phyloP scores from a whole-genome alignment of 2,113 vertebrate genomes.

The Rhineura floridana region DNA sequence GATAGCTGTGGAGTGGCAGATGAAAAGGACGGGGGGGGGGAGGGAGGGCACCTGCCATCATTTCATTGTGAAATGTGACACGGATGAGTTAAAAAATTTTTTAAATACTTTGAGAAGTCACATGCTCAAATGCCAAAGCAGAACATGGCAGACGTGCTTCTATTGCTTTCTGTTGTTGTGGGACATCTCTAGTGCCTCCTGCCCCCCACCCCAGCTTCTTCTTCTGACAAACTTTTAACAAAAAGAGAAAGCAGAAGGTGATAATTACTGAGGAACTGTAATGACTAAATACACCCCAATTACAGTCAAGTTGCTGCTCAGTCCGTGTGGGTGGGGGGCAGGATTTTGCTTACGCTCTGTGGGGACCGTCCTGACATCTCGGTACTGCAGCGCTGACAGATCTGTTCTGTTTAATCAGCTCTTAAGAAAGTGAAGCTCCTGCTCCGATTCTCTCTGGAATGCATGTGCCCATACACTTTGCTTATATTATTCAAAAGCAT shows the following conservation, averaged over 20 bases:
- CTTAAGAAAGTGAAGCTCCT: fast-evolving
- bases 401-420: fast-evolving
- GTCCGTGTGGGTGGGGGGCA: constrained; percentile 3
- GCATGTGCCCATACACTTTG: neutral
- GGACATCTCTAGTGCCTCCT: neutral
- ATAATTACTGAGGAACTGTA: constrained; percentile 40
- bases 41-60: neutral
- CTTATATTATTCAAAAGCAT: neutral
- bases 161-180: neutral
- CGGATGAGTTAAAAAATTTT: neutral
- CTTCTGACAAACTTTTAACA: neutral
- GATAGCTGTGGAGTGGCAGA: neutral
- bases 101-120: neutral
- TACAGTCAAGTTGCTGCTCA: constrained; percentile 2
- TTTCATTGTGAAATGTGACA: neutral
- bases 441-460: neutral
- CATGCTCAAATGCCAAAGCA: neutral
- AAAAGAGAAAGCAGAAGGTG: constrained; percentile 16
- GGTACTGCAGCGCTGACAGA: neutral
- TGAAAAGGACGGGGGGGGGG: neutral
- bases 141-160: neutral
- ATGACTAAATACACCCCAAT: constrained; percentile 42
- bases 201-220: neutral
- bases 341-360: fast-evolving
- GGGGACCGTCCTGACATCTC: neutral